Base-by-base conservation (phyloP, 2,888 invertebrate genomes). In the Himalopsyche tibetana region DNA sequence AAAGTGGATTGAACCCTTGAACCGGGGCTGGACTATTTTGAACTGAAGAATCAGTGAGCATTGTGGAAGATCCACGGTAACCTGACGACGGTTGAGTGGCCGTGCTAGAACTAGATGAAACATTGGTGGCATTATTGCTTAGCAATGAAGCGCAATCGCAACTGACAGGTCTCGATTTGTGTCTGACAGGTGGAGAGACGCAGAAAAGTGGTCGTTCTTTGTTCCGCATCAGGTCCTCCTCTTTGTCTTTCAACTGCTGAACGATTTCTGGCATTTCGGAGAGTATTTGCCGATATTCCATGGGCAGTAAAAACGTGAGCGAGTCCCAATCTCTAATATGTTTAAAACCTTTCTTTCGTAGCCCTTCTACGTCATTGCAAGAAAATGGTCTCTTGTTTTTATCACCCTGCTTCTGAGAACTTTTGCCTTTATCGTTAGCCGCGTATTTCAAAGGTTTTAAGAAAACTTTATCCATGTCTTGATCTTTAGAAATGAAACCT, bases 291-390 rank as follows among this genome's bases (percentile, higher is more conserved):
- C 95, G 95, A 91, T 96, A 97, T 91, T 99, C 98, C 89, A 94
- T 93, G 5, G 99, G 99, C 88, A 99, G 92, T 82, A 99, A 93
- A 89, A 98, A 96, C 89, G 97, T 97, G 83, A 99, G 92, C 0
- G 98, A 98, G 90, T 98, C 97, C 98, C 98, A 99, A 91, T 99
- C 99, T 90, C 96, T 95, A 11, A 99, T 96, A 90, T 98, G 98
- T 74, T 95, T 94, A 88, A 97, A 95, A 84, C 97, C 97, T 91
- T 96, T 95, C 90, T 96, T 96, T 90, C 96, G 95, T 63, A 98
- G 91, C 88, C 95, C 94, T 91, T 98, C 98, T 83, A 97, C 94
- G 90, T 98, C 97, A 89, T 95, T 96, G 90, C 95, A 96, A 80
- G 96, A 97, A 90, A 96, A 96, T 1, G 97, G 97, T 88, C 96